phyloP scores from a whole-genome alignment of 2,888 invertebrate species.

The Dichetophora obliterata region DNA sequence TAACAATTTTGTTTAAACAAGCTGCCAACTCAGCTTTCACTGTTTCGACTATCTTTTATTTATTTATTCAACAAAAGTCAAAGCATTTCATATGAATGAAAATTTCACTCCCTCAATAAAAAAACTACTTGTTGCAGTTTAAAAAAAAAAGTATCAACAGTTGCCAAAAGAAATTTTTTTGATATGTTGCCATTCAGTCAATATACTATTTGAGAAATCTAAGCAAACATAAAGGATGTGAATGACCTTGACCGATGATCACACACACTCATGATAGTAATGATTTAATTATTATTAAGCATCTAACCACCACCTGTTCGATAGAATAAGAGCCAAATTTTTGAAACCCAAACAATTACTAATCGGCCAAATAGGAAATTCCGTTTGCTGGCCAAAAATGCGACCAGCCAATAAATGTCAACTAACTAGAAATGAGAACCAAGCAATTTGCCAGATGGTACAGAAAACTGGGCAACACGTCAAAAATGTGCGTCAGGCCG shows the following conservation, averaged over 20 bases:
- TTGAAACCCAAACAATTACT: background rate
- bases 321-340: slow-evolving; percentile 50
- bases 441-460: slow-evolving; percentile 1
- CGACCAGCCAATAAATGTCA: slow-evolving; percentile 23
- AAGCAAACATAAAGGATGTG: slow-evolving; percentile 1
- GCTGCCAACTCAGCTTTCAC: background rate
- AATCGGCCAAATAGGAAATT: slow-evolving; percentile 22
- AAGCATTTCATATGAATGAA: background rate
- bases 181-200: background rate
- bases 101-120: background rate
- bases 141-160: background rate
- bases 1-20: no score
- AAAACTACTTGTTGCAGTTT: background rate
- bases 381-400: slow-evolving; percentile 34
- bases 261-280: background rate
- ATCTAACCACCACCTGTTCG: slow-evolving; percentile 41
- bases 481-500: slow-evolving; percentile 59
- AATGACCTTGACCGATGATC: slow-evolving; percentile 12
- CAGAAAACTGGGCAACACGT: slow-evolving; percentile 58
- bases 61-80: background rate
- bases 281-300: slow-evolving; percentile 56
- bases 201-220: background rate
- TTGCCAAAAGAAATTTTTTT: background rate
- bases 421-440: background rate
- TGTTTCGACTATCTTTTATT: background rate